phyloP scores from a whole-genome alignment of 1,140 invertebrate genomes.

The Drosophila ficusphila region DNA sequence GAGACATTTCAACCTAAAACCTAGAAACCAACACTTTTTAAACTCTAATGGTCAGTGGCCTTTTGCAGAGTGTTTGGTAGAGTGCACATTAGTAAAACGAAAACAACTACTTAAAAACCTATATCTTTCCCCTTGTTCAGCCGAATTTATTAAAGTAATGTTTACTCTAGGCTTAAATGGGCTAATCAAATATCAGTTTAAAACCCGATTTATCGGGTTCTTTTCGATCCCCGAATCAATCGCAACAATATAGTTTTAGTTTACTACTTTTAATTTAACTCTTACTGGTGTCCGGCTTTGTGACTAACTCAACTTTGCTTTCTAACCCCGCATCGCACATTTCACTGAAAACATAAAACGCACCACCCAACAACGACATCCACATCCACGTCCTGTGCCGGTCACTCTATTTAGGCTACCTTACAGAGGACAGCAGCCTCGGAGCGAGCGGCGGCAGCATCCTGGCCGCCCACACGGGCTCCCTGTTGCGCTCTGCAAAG shows the following conservation, averaged over 20 bases:
- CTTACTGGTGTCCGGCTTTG: slow-evolving; percentile 45
- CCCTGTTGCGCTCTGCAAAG: slow-evolving; percentile 52
- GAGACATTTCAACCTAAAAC: no score
- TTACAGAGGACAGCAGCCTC: slow-evolving; percentile 83
- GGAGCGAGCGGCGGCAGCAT: slow-evolving; percentile 37
- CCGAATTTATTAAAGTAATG: not conserved
- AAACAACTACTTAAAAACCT: no score
- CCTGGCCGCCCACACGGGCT: slow-evolving; percentile 41
- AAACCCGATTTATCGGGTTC: no score
- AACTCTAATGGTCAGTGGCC: no score
- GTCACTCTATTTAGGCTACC: slow-evolving; percentile 78
- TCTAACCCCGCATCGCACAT: slow-evolving; percentile 34
- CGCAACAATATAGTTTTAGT: not conserved
- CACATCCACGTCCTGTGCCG: slow-evolving; percentile 26
- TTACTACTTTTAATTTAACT: not conserved
- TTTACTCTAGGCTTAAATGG: no score
- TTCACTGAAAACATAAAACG: slow-evolving; percentile 15
- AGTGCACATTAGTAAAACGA: no score
- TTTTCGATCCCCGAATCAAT: not conserved
- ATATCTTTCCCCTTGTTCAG: no score
- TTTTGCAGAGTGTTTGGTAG: no score
- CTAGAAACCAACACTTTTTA: no score
- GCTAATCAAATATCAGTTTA: no score
- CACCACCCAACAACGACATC: not conserved
- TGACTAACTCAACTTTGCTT: slow-evolving; percentile 45